Evolutionary conservation across 2,113 vertebrate species (phyloP), one percentile per base, ranked within the genome.

Genomic region (Hemiprocne comata): DNA sequence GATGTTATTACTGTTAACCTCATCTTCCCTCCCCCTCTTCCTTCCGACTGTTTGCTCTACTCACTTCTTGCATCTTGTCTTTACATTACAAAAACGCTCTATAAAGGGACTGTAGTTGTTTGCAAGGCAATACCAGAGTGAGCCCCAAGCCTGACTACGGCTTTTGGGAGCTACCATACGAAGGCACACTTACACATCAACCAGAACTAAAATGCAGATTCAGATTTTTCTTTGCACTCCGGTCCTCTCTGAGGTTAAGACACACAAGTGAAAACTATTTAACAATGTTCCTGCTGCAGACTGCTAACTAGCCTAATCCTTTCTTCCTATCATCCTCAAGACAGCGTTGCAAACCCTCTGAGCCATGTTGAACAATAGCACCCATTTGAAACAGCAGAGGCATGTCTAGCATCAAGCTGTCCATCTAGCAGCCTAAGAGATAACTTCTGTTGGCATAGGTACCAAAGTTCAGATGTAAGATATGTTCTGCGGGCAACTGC

Each of bases 401-500:
- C 38, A 74, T 69, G 95, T 93, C 83, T 92, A 86, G 91, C 78
- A 77, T 19, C 8, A 5, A 95, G 82, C 54, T 94, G 86, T 88
- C 97, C 88, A 90, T 73, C 71, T 71, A 92, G 75, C 85, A 94
- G 77, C 79, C 77, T n/a, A 77, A 73, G 87, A 0, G 11, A 90
- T 93, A 85, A 85, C 94, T 97, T 90, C 71, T 75, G 85, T 67
- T 96, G 96, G 97, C 96, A 87, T n/a, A 74, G 15, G 21, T 66
- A 26, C 26, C 6, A 0, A 57, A 69, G 90, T 51, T 95, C 81
- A 94, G 96, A 95, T 82, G 78, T 97, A 90, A 97, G 95, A 97
- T 96, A 95, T 67, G 79, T 71, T 97, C 94, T 97, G 97, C 78
- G 97, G 96, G 95, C 96, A 97, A 91, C 85, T 91, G 96, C 91